phyloP scores from a whole-genome alignment of 2,888 invertebrate species.

The Ferdinandea cuprea region DNA sequence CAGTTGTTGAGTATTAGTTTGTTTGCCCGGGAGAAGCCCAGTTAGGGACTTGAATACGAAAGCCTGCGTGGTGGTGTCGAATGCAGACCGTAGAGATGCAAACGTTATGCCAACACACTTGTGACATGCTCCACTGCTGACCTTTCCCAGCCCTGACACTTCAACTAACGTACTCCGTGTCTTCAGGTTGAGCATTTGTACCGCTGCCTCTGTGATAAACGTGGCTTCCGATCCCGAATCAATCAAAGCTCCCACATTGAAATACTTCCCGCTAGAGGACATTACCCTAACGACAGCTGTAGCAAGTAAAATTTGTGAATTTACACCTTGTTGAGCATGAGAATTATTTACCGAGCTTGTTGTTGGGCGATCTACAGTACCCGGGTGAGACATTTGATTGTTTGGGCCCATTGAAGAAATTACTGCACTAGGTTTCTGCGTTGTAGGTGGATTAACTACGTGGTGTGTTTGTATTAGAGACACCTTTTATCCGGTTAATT shows the following conservation, averaged over 20 bases:
- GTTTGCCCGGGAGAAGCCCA: conserved; percentile 8
- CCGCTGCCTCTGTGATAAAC: background rate
- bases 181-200: conserved; percentile 1
- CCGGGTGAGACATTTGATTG: background rate
- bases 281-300: conserved; percentile 10
- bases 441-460: background rate
- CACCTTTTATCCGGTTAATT: too few relatives aligned
- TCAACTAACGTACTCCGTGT: conserved; percentile 2
- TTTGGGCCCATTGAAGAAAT: too few relatives aligned
- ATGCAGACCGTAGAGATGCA: background rate
- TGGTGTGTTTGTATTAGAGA: background rate
- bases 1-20: background rate
- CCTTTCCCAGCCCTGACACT: background rate
- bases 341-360: background rate
- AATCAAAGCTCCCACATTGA: background rate
- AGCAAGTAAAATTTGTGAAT: conserved; percentile 13
- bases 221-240: background rate
- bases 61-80: background rate
- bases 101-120: conserved; percentile 11
- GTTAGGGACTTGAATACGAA: conserved; percentile 11
- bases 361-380: too few relatives aligned
- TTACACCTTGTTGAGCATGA: background rate
- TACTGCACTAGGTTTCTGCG: too few relatives aligned
- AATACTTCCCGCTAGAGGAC: background rate
- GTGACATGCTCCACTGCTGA: conserved; percentile 18